These are phyloP conservation scores for Chaetoderma sp. DNA, from an alignment of 2,888 invertebrate species.

Conservation along the genomic window DNA sequence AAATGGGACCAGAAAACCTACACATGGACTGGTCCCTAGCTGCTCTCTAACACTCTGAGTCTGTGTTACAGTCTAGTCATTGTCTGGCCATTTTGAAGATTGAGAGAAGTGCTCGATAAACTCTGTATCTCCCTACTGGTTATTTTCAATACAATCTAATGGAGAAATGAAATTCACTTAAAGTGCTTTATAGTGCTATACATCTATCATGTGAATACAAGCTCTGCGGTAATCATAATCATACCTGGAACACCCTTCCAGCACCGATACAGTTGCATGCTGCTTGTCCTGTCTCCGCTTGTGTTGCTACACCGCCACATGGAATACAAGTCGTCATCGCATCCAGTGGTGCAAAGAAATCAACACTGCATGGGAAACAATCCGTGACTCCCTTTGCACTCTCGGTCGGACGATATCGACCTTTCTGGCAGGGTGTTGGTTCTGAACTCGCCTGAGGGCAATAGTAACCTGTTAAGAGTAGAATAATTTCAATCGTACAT, in stretches of 20 bases:
- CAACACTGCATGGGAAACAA: constrained; percentile 51
- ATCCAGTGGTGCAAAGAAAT: constrained; percentile 57
- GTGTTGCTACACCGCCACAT: constrained; percentile 59
- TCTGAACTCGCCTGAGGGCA: constrained; percentile 55
- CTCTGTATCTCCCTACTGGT: too few species aligned
- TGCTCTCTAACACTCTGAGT: too few species aligned
- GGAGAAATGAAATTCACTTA: too few species aligned
- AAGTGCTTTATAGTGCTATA: too few species aligned
- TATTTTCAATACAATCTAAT: too few species aligned
- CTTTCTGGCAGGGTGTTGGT: constrained; percentile 57
- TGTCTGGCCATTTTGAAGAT: too few species aligned
- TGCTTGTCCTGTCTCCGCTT: constrained; percentile 48
- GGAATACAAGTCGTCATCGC: constrained; percentile 57
- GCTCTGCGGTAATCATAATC: too few species aligned
- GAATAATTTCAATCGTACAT: neutral
- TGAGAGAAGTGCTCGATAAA: too few species aligned
- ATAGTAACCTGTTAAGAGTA: constrained; percentile 55
- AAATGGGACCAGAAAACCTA: too few species aligned
- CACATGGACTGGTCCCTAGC: too few species aligned
- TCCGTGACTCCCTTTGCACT: constrained; percentile 41
- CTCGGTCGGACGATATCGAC: constrained; percentile 47
- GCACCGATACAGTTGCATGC: constrained; percentile 59
- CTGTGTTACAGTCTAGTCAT: too few species aligned
- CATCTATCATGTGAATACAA: too few species aligned
- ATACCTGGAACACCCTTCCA: constrained; percentile 65